Percentiles rank a stretch among this genome's conserved stretches.
These are phyloP conservation scores for Tamandua tetradactyla DNA, from an alignment of 2,797 vertebrate genomes.

Conservation along the genomic window DNA sequence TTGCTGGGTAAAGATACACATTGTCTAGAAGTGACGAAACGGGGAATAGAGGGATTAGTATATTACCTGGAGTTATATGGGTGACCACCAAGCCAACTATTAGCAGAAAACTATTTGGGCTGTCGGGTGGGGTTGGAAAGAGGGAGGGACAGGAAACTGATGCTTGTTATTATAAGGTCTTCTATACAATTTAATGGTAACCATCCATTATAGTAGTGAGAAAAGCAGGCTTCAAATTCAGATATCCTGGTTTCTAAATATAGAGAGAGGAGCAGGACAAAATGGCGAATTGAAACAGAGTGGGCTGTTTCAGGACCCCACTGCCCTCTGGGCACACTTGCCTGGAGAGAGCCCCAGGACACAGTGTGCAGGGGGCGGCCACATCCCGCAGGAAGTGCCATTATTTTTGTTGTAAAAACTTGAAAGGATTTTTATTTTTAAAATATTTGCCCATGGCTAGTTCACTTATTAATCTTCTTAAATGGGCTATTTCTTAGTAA, in stretches of 20 bases:
- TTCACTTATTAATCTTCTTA: neutral
- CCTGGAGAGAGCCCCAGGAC: neutral
- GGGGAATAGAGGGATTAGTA: neutral
- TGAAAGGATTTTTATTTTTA: neutral
- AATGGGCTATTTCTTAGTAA: neutral
- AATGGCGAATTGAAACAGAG: neutral
- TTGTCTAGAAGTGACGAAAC: neutral
- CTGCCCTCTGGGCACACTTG: no score
- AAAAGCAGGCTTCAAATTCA: neutral
- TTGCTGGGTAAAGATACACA: rapidly evolving
- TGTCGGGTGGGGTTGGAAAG: neutral
- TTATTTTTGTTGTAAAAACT: neutral
- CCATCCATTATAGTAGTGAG: neutral
- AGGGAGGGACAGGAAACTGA: neutral
- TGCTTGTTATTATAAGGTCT: neutral
- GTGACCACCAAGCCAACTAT: neutral
- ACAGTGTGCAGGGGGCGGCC: no score
- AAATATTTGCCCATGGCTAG: neutral
- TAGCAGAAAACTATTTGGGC: neutral
- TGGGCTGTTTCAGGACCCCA: neutral
- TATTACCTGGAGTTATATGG: no score
- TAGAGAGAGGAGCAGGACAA: neutral
- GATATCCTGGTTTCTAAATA: neutral
- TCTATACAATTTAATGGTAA: neutral
- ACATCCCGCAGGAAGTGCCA: neutral